A percentile compares a stretch with the other conserved stretches of the same genome.
Evolutionary conservation across 1,140 invertebrate genomes (phyloP).

Genomic region (Copidosoma floridanum): DNA sequence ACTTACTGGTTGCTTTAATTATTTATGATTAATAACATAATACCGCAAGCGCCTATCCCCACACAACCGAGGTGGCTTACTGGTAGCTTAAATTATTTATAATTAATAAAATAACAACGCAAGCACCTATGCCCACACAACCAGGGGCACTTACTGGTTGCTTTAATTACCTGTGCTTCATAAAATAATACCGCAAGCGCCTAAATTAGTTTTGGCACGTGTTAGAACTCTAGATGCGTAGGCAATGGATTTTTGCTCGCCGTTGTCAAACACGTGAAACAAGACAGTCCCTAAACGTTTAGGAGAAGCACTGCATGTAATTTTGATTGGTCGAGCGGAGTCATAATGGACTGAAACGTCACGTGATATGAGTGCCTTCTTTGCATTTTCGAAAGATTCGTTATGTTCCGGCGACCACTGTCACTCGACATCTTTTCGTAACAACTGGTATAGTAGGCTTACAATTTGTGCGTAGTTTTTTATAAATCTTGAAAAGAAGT

Average conservation of each 20-base stretch:
- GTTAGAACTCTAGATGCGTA: not conserved
- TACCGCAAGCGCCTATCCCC: too few species aligned
- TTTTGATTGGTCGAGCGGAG: not conserved
- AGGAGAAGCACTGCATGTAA: conserved; percentile 2
- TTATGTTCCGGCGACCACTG: not conserved
- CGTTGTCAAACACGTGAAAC: not conserved
- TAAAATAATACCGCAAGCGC: too few species aligned
- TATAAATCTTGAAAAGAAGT: conserved; percentile 12
- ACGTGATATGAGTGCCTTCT: not conserved
- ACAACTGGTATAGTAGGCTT: not conserved
- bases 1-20: too few species aligned
- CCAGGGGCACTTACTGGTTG: too few species aligned
- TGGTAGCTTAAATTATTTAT: too few species aligned
- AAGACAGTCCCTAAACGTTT: not conserved
- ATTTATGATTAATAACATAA: too few species aligned
- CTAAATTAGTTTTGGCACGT: not conserved
- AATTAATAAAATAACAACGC: too few species aligned
- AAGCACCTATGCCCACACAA: too few species aligned
- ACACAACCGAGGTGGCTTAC: too few species aligned
- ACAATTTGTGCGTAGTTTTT: conserved; percentile 2
- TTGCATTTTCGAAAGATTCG: conserved; percentile 3
- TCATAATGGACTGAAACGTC: conserved; percentile 5
- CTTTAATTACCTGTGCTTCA: too few species aligned
- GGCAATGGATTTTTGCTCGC: not conserved
- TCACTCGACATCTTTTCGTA: not conserved